Evolutionary conservation across 2,888 invertebrate genomes (phyloP).

Genomic region (Patella ulyssiponensis): DNA sequence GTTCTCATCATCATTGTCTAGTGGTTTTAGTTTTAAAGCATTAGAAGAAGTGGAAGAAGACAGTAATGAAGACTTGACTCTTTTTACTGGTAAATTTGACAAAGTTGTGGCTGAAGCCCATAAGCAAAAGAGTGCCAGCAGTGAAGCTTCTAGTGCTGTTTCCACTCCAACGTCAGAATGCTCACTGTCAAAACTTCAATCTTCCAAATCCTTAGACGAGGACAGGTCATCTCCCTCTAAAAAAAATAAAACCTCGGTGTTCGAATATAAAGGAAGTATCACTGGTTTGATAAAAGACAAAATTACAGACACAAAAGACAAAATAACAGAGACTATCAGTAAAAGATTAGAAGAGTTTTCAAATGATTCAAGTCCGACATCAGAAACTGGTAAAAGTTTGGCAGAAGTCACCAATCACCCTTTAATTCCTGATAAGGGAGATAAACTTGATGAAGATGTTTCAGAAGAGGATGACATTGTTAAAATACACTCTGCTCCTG

Average conservation of each 20-base stretch:
- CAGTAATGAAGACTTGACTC: constrained; percentile 57
- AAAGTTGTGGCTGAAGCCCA: constrained; percentile 40
- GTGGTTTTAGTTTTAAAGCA: constrained; percentile 57
- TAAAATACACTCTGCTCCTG: neutral
- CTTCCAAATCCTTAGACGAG: constrained; percentile 37
- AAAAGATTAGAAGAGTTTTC: constrained; percentile 59
- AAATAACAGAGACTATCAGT: constrained; percentile 48
- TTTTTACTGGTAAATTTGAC: constrained; percentile 56
- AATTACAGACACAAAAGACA: constrained; percentile 46
- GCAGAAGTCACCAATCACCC: neutral
- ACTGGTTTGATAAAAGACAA: constrained; percentile 42
- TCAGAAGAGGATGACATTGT: constrained; percentile 26
- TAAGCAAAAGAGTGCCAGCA: constrained; percentile 13
- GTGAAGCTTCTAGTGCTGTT: constrained; percentile 18
- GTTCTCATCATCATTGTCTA: constrained; percentile 6
- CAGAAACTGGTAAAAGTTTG: neutral
- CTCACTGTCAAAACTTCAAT: constrained; percentile 27
- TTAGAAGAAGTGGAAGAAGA: constrained; percentile 59
- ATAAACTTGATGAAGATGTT: constrained; percentile 21
- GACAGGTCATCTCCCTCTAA: constrained; percentile 35
- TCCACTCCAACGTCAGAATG: constrained; percentile 12
- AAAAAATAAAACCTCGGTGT: constrained; percentile 29
- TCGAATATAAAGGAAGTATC: constrained; percentile 43
- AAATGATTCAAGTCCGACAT: constrained; percentile 41
- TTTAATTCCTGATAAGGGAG: constrained; percentile 17